Percentiles rank a stretch among this genome's conserved stretches.
These are phyloP conservation scores for Enteromius viviparus DNA, from an alignment of 2,797 vertebrate genomes.

Conservation along the genomic window DNA sequence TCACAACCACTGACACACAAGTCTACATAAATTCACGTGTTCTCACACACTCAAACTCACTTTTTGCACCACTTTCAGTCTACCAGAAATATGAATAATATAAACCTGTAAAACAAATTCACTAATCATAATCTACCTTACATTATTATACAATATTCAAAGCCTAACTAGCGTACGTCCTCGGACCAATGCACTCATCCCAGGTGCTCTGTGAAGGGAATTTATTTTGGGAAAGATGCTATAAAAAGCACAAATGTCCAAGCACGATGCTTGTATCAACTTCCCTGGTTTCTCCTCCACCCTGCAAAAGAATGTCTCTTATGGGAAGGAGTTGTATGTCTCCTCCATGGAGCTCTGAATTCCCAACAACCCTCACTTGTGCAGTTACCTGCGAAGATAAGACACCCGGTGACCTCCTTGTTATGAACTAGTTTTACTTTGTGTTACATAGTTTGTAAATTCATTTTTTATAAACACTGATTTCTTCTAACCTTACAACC, in stretches of 20 bases:
- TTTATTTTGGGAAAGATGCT: slow-evolving; percentile 50
- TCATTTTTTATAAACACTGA: neutral
- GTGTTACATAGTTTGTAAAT: neutral
- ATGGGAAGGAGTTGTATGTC: slow-evolving; percentile 76
- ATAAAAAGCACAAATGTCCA: slow-evolving; percentile 80
- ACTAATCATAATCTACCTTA: neutral
- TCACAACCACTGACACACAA: slow-evolving; percentile 16
- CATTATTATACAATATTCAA: neutral
- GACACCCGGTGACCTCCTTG: neutral
- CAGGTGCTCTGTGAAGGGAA: neutral
- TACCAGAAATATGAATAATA: neutral
- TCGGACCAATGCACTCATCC: neutral
- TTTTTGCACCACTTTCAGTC: slow-evolving; percentile 16
- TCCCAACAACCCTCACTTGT: slow-evolving; percentile 64
- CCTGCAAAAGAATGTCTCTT: slow-evolving; percentile 69
- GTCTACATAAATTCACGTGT: slow-evolving; percentile 12
- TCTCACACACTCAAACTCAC: neutral
- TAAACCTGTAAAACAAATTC: slow-evolving; percentile 1
- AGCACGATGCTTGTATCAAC: slow-evolving; percentile 60
- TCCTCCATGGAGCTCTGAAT: slow-evolving; percentile 66
- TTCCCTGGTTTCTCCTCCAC: neutral
- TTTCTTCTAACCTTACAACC: slow-evolving; percentile 67
- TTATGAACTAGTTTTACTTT: neutral
- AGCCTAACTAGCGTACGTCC: neutral
- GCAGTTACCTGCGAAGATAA: slow-evolving; percentile 62